Evolutionary conservation across 2,888 invertebrate genomes (phyloP).

Genomic region (Leucophenga maculata): DNA sequence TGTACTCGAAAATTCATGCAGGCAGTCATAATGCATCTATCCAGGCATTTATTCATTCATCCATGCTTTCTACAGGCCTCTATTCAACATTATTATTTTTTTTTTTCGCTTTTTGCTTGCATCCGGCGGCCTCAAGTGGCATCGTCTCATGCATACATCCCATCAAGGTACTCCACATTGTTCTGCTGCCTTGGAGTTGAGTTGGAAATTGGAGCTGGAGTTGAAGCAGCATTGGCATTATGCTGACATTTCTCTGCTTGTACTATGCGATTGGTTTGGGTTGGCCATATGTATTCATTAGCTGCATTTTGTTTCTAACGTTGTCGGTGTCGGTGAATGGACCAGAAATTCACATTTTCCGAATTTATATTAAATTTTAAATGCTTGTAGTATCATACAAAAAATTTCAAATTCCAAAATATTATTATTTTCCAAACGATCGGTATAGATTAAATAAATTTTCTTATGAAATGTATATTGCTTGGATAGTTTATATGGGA

Average conservation of each 20-base stretch:
- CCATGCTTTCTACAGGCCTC: constrained; percentile 26
- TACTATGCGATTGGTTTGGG: background rate
- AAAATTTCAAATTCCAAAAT: background rate
- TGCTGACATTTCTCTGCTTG: constrained; percentile 15
- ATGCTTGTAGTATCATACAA: background rate
- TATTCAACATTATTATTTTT: constrained; percentile 7
- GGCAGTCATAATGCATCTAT: constrained; percentile 49
- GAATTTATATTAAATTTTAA: background rate
- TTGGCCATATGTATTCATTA: constrained; percentile 8
- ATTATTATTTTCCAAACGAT: too few species aligned
- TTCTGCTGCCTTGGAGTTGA: constrained; percentile 9
- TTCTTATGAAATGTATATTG: too few species aligned
- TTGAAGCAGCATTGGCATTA: background rate
- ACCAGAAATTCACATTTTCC: background rate
- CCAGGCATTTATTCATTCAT: constrained; percentile 3
- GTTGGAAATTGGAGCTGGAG: background rate
- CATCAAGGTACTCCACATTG: background rate
- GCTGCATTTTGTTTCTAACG: constrained; percentile 4
- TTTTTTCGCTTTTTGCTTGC: constrained; percentile 3
- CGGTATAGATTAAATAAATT: too few species aligned
- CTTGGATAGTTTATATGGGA: too few species aligned
- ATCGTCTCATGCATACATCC: constrained; percentile 47
- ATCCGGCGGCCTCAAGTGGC: constrained; percentile 39
- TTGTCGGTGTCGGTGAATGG: too few species aligned
- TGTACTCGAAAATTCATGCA: constrained; percentile 57